Conservation (phyloP, 2,113 vertebrate species). For the Perccottus glenii region DNA sequence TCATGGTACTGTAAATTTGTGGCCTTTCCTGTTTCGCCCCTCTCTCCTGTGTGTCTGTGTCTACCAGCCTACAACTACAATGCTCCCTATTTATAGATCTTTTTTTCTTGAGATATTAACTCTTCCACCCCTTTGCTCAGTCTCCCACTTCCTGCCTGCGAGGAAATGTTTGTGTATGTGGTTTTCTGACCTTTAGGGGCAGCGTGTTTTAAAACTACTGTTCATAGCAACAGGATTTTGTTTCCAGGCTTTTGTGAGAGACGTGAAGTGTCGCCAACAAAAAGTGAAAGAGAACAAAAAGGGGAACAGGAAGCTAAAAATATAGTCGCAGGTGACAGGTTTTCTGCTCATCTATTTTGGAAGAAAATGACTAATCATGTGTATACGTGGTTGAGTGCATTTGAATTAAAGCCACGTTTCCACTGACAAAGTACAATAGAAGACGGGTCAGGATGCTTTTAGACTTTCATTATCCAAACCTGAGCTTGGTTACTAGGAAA, state of each 20-base stretch:
- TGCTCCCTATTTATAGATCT: constrained; percentile 76
- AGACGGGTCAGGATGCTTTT: no score
- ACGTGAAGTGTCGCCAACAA: constrained; percentile 14
- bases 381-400: constrained; percentile 12
- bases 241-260: constrained; percentile 57
- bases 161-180: constrained; percentile 57
- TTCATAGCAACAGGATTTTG: constrained; percentile 58
- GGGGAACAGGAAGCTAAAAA: background rate
- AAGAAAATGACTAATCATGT: constrained; percentile 1
- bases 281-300: background rate
- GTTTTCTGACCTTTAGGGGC: constrained; percentile 62
- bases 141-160: constrained; percentile 63
- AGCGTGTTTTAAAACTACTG: constrained; percentile 32
- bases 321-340: constrained; percentile 26
- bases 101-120: constrained; percentile 71
- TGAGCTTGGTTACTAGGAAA: no score
- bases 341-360: constrained; percentile 26
- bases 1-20: constrained; percentile 45
- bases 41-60: constrained; percentile 33
- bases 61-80: constrained; percentile 64
- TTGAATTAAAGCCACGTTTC: constrained; percentile 2
- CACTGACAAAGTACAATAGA: no score
- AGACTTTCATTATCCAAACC: no score
- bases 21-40: constrained; percentile 55
- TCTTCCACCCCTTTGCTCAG: constrained; percentile 46